Base-by-base conservation (phyloP, 2,888 invertebrate genomes). In the Drosophila putrida region DNA sequence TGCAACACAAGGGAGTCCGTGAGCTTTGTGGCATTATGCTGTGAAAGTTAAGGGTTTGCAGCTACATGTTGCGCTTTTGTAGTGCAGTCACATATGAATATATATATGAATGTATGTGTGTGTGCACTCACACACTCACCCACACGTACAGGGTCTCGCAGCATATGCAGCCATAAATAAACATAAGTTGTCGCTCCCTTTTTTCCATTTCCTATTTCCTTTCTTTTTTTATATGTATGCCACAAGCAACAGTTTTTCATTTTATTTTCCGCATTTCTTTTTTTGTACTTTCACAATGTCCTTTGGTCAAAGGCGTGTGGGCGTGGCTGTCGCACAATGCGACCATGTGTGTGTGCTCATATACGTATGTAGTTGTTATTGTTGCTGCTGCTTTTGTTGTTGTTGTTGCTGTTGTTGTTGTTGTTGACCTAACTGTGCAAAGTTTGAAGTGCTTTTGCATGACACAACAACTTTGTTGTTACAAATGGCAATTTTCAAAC, bases 101-200 rank as follows among this genome's bases (percentile, higher is more conserved):
- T 27, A 31, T 27, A 4, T 41, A 11, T 47, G 13, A 53, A 38
- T 51, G 33, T 53, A 9, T 61, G 13, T 50, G 28, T 41, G 43
- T 50, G 27, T 33, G 41, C 64, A 73, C 60, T 58, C 41, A 39
- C 55, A 31, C 65, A 62, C 58, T 44, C 49, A 50, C 36, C 58
- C 39, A 62, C 46, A 39, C 38, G 20, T 9, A 13, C 13, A 36
- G 20, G 62, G 53, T 71, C 59, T 20, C 65, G 49, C 63, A 73
- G 62, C 82, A 83, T 86, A 82, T 86, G 83, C 62, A 68, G 36
- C 63, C 80, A 82, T 82, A 80, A 82, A 86, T 82, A 86, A 83
- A 80, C 86, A 82, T 76, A 82, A 83, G 86, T 78, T 82, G 75
- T 68, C 86, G 78, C 76, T 64, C 27, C 61, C 36, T 33, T 3